Evolutionary conservation across 2,888 invertebrate genomes (phyloP).

Genomic region (Caenorhabditis afra): DNA sequence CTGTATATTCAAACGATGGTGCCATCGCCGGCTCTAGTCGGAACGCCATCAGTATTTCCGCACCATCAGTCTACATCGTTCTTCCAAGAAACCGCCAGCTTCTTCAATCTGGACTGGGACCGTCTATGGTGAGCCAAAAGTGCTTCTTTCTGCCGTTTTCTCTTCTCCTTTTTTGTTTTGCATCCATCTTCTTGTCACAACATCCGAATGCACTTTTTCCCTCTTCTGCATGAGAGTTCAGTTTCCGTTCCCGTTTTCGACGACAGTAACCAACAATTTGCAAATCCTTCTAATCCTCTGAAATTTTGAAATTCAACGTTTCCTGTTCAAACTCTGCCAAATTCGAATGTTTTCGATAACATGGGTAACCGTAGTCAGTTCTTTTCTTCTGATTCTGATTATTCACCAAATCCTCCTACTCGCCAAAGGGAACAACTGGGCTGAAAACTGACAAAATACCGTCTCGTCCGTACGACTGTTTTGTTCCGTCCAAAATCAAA

Average conservation of each 20-base stretch:
- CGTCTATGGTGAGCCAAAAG: constrained; percentile 52
- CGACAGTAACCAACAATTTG: too few relatives aligned
- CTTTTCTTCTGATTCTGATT: too few relatives aligned
- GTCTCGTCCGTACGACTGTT: neutral
- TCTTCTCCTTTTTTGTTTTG: neutral
- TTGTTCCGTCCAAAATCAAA: neutral
- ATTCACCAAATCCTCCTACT: neutral
- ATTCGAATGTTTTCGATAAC: constrained; percentile 3
- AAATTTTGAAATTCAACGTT: neutral
- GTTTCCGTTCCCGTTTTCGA: neutral
- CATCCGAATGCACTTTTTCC: constrained; percentile 1
- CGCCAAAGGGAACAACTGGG: neutral
- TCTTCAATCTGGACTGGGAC: constrained; percentile 61
- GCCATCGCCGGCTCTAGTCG: constrained; percentile 63
- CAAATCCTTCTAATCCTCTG: too few relatives aligned
- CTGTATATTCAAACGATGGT: constrained; percentile 40
- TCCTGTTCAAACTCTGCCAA: too few relatives aligned
- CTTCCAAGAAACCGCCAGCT: constrained; percentile 61
- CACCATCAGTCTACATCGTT: constrained; percentile 63
- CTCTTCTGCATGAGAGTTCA: neutral
- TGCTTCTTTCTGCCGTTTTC: neutral
- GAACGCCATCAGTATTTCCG: constrained; percentile 63
- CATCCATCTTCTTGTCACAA: neutral
- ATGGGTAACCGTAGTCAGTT: too few relatives aligned
- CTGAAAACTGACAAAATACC: too few relatives aligned